Evolutionary conservation across 2,888 invertebrate genomes (phyloP).

Genomic region (Nemotelus pantherinus): DNA sequence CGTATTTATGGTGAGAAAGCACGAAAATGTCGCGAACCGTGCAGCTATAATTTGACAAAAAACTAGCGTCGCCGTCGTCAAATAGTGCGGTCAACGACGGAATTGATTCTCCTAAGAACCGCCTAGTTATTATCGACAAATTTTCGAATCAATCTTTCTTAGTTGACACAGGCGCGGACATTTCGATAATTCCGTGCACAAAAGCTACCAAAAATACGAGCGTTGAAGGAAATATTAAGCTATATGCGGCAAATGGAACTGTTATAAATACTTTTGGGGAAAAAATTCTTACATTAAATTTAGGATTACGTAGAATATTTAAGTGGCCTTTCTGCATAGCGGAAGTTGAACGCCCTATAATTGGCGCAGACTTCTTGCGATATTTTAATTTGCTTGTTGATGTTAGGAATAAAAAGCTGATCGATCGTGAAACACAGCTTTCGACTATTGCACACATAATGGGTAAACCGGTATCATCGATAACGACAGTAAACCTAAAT

Average conservation of each 20-base stretch:
- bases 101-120: neutral
- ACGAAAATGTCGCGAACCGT: neutral
- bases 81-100: neutral
- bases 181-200: constrained; percentile 6
- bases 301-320: constrained; percentile 49
- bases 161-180: constrained; percentile 19
- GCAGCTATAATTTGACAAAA: neutral
- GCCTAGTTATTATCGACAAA: neutral
- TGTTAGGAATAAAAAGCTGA: neutral
- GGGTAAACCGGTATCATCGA: neutral
- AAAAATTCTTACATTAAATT: neutral
- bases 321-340: constrained; percentile 53
- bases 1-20: neutral
- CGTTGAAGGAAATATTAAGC: constrained; percentile 3
- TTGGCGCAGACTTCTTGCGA: constrained; percentile 17
- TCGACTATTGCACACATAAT: neutral
- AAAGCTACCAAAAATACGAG: neutral
- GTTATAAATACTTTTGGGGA: constrained; percentile 17
- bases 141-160: neutral
- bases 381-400: neutral
- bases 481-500: neutral
- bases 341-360: neutral
- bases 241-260: constrained; percentile 15
- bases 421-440: neutral
- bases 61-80: constrained; percentile 2